These are phyloP conservation scores for Dinoponera quadriceps DNA, from an alignment of 1,140 invertebrate genomes.

Conservation along the genomic window DNA sequence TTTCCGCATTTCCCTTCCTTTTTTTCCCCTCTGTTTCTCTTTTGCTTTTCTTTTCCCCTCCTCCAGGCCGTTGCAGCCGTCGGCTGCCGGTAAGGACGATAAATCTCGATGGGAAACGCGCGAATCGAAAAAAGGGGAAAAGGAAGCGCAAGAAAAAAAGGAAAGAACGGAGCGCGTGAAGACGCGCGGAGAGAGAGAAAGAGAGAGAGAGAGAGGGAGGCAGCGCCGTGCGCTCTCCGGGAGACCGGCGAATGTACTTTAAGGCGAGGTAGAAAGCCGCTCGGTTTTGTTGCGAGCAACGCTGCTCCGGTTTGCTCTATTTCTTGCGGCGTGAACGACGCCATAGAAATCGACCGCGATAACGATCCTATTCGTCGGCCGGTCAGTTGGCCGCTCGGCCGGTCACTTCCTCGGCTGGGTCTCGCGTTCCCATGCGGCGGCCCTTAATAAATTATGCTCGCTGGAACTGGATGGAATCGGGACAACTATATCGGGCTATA, in stretches of 20 bases:
- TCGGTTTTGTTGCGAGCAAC: conserved; percentile 37
- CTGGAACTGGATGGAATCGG: conserved; percentile 53
- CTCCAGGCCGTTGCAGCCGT: too few relatives aligned
- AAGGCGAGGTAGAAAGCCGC: conserved; percentile 44
- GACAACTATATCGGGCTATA: conserved; percentile 58
- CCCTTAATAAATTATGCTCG: conserved; percentile 61
- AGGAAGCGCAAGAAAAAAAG: not conserved
- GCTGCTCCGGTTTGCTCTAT: conserved; percentile 26
- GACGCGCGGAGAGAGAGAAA: too few relatives aligned
- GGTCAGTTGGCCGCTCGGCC: not conserved
- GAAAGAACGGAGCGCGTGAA: not conserved
- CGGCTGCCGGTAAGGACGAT: not conserved
- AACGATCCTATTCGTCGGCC: conserved; percentile 44
- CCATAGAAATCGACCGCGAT: conserved; percentile 41
- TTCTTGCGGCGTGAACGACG: conserved; percentile 18
- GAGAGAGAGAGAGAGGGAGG: too few relatives aligned
- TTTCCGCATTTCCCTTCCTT: too few relatives aligned
- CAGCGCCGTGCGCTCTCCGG: too few relatives aligned
- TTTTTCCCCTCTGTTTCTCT: too few relatives aligned
- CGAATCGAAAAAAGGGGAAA: not conserved
- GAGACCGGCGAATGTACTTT: too few relatives aligned
- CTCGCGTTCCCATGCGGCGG: conserved; percentile 24
- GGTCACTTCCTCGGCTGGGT: conserved; percentile 41
- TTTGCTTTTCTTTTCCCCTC: not conserved
- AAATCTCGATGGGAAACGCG: not conserved